phyloP scores from a whole-genome alignment of 2,113 vertebrate species.

The Gymnobelideus leadbeateri region DNA sequence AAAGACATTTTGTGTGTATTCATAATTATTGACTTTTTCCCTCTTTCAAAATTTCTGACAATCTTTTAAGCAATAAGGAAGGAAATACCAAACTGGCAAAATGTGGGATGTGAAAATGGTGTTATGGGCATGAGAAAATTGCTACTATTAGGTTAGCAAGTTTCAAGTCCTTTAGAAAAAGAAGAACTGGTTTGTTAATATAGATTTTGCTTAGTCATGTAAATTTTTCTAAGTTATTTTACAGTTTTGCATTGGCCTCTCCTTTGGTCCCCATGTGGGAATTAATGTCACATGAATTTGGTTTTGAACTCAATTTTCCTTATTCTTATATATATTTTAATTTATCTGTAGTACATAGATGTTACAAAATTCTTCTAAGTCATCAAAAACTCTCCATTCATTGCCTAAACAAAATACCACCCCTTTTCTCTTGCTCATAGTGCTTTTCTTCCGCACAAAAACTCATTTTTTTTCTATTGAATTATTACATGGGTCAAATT shows the following conservation, averaged over 20 bases:
- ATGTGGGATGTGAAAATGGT: slow-evolving; percentile 78
- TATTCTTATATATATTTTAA: slow-evolving; percentile 49
- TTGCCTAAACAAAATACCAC: not conserved
- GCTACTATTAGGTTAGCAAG: slow-evolving; percentile 73
- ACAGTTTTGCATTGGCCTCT: slow-evolving; percentile 60
- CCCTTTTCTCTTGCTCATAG: slow-evolving; percentile 1
- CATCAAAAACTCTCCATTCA: not conserved
- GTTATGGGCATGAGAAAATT: slow-evolving; percentile 75
- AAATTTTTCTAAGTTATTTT: slow-evolving; percentile 54
- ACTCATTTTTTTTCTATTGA: not conserved
- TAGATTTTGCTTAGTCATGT: slow-evolving; percentile 75
- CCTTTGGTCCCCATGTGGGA: slow-evolving; percentile 71
- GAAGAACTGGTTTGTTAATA: slow-evolving; percentile 70
- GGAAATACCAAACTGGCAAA: slow-evolving; percentile 72
- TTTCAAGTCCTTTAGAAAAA: slow-evolving; percentile 78
- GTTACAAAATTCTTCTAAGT: slow-evolving; percentile 37
- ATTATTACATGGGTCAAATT: not conserved
- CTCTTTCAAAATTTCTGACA: slow-evolving; percentile 60
- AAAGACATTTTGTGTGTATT: slow-evolving; percentile 4
- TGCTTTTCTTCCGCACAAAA: not conserved
- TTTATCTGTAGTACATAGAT: not conserved
- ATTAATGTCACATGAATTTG: slow-evolving; percentile 72
- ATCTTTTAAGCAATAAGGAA: slow-evolving; percentile 73
- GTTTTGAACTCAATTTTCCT: slow-evolving; percentile 30
- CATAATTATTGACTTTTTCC: slow-evolving; percentile 36